Conservation (phyloP, 2,888 invertebrate species). For the Pinctada fucata region DNA sequence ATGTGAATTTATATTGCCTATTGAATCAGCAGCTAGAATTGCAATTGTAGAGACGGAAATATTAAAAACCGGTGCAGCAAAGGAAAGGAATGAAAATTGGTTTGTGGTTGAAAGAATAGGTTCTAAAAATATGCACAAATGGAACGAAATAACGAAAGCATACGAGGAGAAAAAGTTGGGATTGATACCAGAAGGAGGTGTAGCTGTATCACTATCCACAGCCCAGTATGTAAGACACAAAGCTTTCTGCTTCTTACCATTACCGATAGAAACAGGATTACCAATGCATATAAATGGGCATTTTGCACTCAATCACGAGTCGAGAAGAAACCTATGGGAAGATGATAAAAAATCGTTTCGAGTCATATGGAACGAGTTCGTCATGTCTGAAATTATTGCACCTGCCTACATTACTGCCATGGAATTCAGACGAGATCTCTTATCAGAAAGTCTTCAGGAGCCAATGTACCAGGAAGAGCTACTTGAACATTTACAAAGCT, state of each 20-base stretch:
- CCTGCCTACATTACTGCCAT: neutral
- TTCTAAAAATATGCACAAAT: slow-evolving; percentile 2
- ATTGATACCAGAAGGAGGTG: slow-evolving; percentile 5
- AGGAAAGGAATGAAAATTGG: slow-evolving; percentile 25
- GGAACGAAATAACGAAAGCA: neutral
- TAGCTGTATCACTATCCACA: neutral
- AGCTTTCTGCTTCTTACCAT: slow-evolving; percentile 59
- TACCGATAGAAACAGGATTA: slow-evolving; percentile 53
- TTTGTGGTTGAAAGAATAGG: slow-evolving; percentile 49
- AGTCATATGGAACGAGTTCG: neutral
- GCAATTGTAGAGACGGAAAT: too few relatives aligned
- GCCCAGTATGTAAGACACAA: neutral
- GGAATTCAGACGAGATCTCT: neutral
- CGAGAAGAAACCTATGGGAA: slow-evolving; percentile 23
- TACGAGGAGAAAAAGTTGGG: neutral
- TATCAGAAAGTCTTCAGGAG: neutral
- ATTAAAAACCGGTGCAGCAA: too few relatives aligned
- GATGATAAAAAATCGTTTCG: slow-evolving; percentile 34
- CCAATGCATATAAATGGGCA: slow-evolving; percentile 65
- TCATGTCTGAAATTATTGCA: neutral
- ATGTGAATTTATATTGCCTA: too few relatives aligned
- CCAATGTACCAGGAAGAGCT: neutral
- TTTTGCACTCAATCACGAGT: slow-evolving; percentile 56
- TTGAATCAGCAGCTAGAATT: too few relatives aligned
- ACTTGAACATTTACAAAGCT: neutral